Evolutionary conservation across 2,888 invertebrate species (phyloP).

Genomic region (Idaea biselata): DNA sequence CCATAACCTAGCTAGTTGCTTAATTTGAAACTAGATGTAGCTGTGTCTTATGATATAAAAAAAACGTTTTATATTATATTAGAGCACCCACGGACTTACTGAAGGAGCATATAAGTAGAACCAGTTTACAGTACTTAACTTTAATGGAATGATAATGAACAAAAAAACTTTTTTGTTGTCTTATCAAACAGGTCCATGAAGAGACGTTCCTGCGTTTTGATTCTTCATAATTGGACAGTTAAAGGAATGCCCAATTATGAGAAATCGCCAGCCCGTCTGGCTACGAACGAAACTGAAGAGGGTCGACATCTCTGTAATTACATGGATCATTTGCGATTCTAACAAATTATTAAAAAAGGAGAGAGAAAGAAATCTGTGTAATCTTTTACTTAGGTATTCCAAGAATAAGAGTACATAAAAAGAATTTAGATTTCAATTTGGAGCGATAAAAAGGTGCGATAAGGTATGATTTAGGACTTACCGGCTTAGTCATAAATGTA

Average conservation of each 20-base stretch:
- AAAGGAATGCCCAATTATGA: conserved; percentile 62
- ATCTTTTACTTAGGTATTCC: neutral
- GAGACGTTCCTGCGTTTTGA: conserved; percentile 40
- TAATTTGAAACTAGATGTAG: no score
- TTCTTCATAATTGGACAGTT: conserved; percentile 29
- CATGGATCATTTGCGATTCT: conserved; percentile 76
- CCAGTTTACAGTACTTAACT: neutral
- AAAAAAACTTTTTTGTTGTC: neutral
- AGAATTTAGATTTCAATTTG: no score
- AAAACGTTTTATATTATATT: no score
- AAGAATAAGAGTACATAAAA: no score
- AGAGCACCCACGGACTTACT: no score
- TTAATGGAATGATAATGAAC: neutral
- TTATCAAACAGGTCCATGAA: conserved; percentile 36
- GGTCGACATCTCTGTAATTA: conserved; percentile 78
- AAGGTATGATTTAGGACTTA: no score
- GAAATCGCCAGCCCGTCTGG: conserved; percentile 41
- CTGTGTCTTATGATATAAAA: no score
- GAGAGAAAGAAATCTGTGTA: neutral
- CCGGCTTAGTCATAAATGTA: no score
- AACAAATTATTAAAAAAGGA: conserved; percentile 65
- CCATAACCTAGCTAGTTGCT: no score
- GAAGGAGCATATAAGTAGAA: neutral
- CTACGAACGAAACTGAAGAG: conserved; percentile 61
- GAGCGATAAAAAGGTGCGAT: no score